Evolutionary conservation across 2,797 vertebrate genomes (phyloP).

Genomic region (Crypturellus tataupa): DNA sequence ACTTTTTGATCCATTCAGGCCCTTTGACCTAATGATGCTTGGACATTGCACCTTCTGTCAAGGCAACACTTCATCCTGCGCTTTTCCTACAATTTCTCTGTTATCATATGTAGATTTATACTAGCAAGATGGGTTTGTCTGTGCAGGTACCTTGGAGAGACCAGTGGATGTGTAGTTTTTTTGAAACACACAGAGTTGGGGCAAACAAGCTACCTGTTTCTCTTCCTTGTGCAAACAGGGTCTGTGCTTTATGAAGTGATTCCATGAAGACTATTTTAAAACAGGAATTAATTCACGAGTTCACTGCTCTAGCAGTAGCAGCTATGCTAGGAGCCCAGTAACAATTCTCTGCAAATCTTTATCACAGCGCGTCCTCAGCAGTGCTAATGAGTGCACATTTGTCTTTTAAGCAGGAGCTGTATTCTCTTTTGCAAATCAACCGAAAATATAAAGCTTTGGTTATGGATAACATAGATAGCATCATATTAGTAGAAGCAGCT

Average conservation of each 20-base stretch:
- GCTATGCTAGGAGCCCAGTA: constrained; percentile 15
- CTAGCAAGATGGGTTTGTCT: background rate
- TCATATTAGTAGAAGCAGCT: background rate
- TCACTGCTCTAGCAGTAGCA: background rate
- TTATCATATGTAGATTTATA: background rate
- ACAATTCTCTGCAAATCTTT: constrained; percentile 30
- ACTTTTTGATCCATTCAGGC: background rate
- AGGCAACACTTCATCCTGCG: background rate
- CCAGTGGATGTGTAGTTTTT: background rate
- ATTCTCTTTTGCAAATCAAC: constrained; percentile 20
- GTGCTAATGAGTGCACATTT: constrained; percentile 19
- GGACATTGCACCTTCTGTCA: background rate
- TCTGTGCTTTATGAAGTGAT: constrained; percentile 37
- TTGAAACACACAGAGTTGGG: background rate
- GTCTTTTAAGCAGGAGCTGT: constrained; percentile 14
- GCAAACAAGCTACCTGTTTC: background rate
- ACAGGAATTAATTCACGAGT: constrained; percentile 51
- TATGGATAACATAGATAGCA: constrained; percentile 15
- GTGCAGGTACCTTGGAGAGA: background rate
- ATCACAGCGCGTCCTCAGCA: background rate
- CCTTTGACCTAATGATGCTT: background rate
- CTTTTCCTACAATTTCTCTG: background rate
- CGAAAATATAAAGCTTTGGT: constrained; percentile 45
- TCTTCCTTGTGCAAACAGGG: constrained; percentile 44
- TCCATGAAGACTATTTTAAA: constrained; percentile 40